Evolutionary conservation across 2,797 vertebrate species (phyloP), one percentile per base, ranked within the genome.

Genomic region (Channa striata): DNA sequence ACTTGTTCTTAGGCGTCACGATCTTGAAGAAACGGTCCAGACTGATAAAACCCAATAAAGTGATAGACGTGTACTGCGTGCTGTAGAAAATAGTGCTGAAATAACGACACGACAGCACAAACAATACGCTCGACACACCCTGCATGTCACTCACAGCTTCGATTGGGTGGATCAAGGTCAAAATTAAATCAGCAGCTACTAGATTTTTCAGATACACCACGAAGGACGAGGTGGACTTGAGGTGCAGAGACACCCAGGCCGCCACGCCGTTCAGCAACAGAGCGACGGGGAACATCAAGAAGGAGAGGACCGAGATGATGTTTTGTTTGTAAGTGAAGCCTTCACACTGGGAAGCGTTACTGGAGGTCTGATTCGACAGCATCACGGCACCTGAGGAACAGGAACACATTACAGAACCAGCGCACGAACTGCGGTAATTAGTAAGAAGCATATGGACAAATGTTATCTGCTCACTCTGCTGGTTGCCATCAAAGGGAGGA

Each of bases 201-300:
- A 97, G 95, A 81, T 97, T 96, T 86, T 97, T 97, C 68, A 97
- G 94, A 83, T 96, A 97, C 51, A 97, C 94, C 21, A 96, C 93
- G 12, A 97, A 97, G 43, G 95, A 96, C 0, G 95, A 95, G 69
- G 93, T 96, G 56, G 95, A 95, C 40, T 92, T 90, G 39, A 98
- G 95, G 78, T 96, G 95, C 87, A 96, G 91, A 43, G 96, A 97
- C 72, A 97, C 95, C 96, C 95, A 97, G 19, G 94, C 93, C 0
- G 96, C 96, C 0, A 95, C 89, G 0, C 94, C 93, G 0, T 97
- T 97, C 12, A 97, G 92, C 87, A 95, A 17, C 68, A 96, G 70
- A 69, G 94, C 96, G 1, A 94, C 66, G 43, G 96, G 90, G 70
- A 97, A 96, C 19, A 96, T 89, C 16, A 95, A 0, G 2, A 94